phyloP scores from a whole-genome alignment of 2,797 vertebrate genomes.

The Lophotriccus pileatus region DNA sequence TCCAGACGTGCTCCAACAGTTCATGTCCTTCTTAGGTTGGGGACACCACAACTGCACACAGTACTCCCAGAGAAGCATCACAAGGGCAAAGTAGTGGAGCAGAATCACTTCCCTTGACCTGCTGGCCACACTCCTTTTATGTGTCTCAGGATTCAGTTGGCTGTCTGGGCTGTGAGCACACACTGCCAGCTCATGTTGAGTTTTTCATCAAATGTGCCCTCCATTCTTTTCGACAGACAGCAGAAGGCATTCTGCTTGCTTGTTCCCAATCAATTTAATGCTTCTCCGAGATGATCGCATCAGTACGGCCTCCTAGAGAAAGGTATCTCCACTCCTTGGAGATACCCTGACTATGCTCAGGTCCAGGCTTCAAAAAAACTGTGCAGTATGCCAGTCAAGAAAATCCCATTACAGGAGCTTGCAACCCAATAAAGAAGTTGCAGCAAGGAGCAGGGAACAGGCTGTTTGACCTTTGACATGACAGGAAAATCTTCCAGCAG shows the following conservation, averaged over 20 bases:
- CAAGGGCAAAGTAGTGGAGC: background rate
- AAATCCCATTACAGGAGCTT: background rate
- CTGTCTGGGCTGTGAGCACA: background rate
- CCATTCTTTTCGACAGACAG: background rate
- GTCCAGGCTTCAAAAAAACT: background rate
- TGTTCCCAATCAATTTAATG: background rate
- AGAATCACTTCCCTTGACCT: too few relatives aligned
- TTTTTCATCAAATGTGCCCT: background rate
- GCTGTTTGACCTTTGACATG: fast-evolving
- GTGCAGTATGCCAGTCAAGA: background rate
- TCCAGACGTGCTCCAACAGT: background rate
- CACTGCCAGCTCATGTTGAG: background rate
- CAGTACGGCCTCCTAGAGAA: background rate
- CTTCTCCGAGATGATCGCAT: background rate
- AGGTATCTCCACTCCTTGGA: background rate
- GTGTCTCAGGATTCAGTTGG: background rate
- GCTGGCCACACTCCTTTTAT: background rate
- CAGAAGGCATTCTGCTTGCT: background rate
- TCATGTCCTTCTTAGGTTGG: background rate
- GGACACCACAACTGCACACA: background rate
- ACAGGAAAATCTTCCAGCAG: background rate
- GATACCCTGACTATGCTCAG: background rate
- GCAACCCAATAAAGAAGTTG: background rate
- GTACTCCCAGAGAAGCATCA: background rate
- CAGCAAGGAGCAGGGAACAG: background rate